Percentiles rank a stretch among this genome's conserved stretches.
Evolutionary conservation across 2,888 invertebrate species (phyloP).

Genomic region (Cryptocephalus primarius): DNA sequence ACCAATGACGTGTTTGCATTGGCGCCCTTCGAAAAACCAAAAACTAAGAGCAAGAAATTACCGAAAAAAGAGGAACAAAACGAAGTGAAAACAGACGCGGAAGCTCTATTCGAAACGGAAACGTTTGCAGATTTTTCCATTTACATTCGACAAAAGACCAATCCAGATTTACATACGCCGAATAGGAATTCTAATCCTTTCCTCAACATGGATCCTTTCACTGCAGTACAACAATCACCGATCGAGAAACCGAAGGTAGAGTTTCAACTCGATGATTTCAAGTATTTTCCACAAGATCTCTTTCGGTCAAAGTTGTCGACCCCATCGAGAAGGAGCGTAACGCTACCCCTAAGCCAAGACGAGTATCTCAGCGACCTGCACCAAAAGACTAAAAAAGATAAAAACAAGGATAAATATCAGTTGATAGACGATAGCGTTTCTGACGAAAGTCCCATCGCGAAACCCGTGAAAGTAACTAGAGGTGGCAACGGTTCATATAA

Average conservation of each 20-base stretch:
- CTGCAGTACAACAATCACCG: neutral
- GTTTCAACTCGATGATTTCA: too few species aligned
- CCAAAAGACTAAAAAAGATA: conserved; percentile 22
- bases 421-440: conserved; percentile 39
- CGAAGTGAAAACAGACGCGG: conserved; percentile 2
- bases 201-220: neutral
- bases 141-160: neutral
- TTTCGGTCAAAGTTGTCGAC: neutral
- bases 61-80: conserved; percentile 1
- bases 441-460: conserved; percentile 26
- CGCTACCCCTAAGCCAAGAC: neutral
- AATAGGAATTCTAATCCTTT: conserved; percentile 2
- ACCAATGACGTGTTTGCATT: conserved; percentile 55
- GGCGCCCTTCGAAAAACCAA: conserved; percentile 49
- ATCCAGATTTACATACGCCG: neutral
- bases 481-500: conserved; percentile 17
- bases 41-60: conserved; percentile 10
- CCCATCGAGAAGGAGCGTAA: neutral
- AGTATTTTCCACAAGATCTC: too few species aligned
- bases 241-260: neutral
- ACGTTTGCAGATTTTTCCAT: neutral
- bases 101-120: neutral
- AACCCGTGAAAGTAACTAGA: conserved; percentile 27
- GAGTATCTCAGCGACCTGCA: neutral
- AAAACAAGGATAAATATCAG: conserved; percentile 35